Conservation (phyloP, 2,797 vertebrate species). For the Xyrichtys novacula region DNA sequence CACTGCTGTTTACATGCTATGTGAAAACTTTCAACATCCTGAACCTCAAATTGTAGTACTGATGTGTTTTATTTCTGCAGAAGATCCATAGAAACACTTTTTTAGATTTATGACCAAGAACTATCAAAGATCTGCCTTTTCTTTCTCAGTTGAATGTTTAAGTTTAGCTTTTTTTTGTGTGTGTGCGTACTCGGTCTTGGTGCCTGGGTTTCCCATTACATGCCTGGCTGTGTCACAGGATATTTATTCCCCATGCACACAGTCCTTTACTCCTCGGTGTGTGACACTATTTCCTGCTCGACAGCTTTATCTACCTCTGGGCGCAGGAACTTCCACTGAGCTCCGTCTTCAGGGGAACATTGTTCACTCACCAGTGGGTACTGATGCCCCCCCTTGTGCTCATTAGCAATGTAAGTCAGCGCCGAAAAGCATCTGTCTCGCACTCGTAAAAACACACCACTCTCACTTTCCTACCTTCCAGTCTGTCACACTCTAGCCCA, state of each 20-base stretch:
- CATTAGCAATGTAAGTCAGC: slow-evolving; percentile 60
- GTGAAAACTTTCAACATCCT: not conserved
- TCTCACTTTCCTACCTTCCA: slow-evolving; percentile 13
- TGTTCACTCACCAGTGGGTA: slow-evolving; percentile 42
- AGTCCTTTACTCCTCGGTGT: slow-evolving; percentile 34
- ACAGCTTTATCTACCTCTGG: slow-evolving; percentile 52
- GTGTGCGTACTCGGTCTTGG: slow-evolving; percentile 37
- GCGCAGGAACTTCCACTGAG: slow-evolving; percentile 32
- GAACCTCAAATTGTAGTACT: no score
- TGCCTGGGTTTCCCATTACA: slow-evolving; percentile 67
- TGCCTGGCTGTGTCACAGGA: slow-evolving; percentile 61
- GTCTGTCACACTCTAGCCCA: slow-evolving; percentile 14
- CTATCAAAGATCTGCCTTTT: not conserved
- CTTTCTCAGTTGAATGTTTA: slow-evolving; percentile 19
- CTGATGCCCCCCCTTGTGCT: slow-evolving; percentile 41
- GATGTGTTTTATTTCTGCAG: no score
- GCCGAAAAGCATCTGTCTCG: slow-evolving; percentile 52
- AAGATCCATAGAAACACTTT: not conserved
- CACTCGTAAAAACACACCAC: slow-evolving; percentile 32
- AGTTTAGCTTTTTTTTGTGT: not conserved
- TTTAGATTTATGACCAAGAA: slow-evolving; percentile 17
- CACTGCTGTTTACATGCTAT: not conserved
- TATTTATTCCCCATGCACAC: slow-evolving; percentile 59
- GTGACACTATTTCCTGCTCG: slow-evolving; percentile 67
- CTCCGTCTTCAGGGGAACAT: slow-evolving; percentile 41